Percentiles rank a stretch among this genome's conserved stretches.
Evolutionary conservation across 2,888 invertebrate genomes (phyloP).

Genomic region (Thelaira solivaga): DNA sequence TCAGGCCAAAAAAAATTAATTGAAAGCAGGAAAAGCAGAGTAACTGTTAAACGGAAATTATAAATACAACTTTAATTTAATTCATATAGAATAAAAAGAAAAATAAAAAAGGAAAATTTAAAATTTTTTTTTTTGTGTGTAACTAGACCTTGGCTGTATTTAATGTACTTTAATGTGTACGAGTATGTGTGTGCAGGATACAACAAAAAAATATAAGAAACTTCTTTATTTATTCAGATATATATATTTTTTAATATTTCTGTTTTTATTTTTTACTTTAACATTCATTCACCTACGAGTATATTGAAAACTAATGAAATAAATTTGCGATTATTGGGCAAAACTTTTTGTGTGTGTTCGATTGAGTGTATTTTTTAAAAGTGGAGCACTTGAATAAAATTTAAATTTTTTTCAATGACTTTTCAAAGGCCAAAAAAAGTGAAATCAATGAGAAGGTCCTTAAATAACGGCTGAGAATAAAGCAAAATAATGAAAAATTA

Average conservation of each 20-base stretch:
- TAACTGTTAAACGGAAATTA: neutral
- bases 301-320: conserved; percentile 51
- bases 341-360: neutral
- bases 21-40: neutral
- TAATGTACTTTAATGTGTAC: too few relatives aligned
- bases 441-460: too few relatives aligned
- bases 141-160: too few relatives aligned
- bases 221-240: neutral
- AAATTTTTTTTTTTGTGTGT: too few relatives aligned
- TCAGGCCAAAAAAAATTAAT: conserved; percentile 13
- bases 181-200: neutral
- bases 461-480: too few relatives aligned
- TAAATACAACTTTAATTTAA: conserved; percentile 13
- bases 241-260: neutral
- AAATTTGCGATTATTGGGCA: conserved; percentile 51
- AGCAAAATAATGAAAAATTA: neutral
- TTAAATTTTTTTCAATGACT: neutral
- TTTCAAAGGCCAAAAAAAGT: conserved; percentile 23
- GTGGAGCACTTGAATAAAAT: conserved; percentile 17
- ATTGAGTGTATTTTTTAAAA: neutral
- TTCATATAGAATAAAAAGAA: neutral
- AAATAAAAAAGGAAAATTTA: neutral
- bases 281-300: conserved; percentile 37
- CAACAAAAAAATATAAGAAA: too few relatives aligned
- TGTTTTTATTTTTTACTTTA: too few relatives aligned